Percentiles rank a stretch among this genome's conserved stretches.
phyloP scores from a whole-genome alignment of 2,888 invertebrate species.

The Macropis europaea region DNA sequence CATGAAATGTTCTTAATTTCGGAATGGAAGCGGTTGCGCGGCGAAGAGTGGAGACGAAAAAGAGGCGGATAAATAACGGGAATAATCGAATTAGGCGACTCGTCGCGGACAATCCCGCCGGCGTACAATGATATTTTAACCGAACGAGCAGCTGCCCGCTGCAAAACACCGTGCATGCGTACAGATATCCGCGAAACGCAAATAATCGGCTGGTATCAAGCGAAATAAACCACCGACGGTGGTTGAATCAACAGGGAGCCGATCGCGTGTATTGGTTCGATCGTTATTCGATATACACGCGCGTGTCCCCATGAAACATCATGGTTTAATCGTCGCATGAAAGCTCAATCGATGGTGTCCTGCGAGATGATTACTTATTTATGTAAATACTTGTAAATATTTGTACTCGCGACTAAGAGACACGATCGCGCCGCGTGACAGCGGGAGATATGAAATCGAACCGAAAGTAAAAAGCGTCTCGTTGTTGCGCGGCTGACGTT shows the following conservation, averaged over 20 bases:
- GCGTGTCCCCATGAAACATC: conserved; percentile 42
- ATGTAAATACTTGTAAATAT: conserved; percentile 78
- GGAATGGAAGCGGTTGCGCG: neutral
- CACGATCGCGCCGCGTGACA: conserved; percentile 16
- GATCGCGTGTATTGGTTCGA: conserved; percentile 34
- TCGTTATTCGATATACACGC: conserved; percentile 38
- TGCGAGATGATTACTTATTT: conserved; percentile 53
- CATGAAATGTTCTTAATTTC: conserved; percentile 7
- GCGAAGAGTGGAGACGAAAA: neutral
- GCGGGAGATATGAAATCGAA: neutral
- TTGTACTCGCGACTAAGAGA: conserved; percentile 61
- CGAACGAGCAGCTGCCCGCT: conserved; percentile 29
- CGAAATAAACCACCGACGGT: conserved; percentile 46
- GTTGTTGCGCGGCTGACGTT: too few species aligned
- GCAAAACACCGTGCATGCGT: conserved; percentile 32
- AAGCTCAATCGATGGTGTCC: conserved; percentile 54
- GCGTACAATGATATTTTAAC: conserved; percentile 46
- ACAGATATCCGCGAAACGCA: conserved; percentile 39
- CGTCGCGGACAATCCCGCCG: conserved; percentile 34
- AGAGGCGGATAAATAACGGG: conserved; percentile 7
- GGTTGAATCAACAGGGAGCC: conserved; percentile 49
- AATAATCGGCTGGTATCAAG: conserved; percentile 48
- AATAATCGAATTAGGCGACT: conserved; percentile 36
- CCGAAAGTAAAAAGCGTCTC: too few species aligned
- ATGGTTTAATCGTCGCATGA: conserved; percentile 48